Percentiles rank a stretch among this genome's conserved stretches.
Evolutionary conservation across 2,113 vertebrate species (phyloP).

Genomic region (Delphinus delphis): DNA sequence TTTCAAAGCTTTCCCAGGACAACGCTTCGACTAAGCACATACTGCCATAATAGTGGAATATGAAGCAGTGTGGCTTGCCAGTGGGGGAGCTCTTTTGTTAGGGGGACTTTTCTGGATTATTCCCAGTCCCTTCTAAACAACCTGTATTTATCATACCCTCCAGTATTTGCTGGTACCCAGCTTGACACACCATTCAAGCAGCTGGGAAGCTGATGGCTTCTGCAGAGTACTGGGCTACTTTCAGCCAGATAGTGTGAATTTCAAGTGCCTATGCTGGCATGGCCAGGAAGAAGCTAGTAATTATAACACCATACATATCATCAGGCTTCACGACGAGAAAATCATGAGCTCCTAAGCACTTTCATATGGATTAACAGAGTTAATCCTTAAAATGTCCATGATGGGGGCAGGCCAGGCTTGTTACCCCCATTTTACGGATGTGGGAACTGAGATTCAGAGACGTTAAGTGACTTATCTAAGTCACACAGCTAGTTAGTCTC

Average conservation of each 20-base stretch:
- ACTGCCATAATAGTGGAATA: background rate
- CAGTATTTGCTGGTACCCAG: background rate
- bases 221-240: background rate
- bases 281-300: background rate
- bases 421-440: background rate
- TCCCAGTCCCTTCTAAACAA: background rate
- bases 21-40: background rate
- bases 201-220: background rate
- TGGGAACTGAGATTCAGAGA: background rate
- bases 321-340: background rate
- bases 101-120: background rate
- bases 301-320: background rate
- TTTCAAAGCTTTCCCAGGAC: background rate
- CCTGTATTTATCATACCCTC: background rate
- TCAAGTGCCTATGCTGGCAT: background rate
- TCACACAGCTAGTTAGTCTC: background rate
- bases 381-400: background rate
- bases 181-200: background rate
- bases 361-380: background rate
- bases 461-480: background rate
- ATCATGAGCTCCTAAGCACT: background rate
- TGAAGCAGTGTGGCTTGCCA: background rate
- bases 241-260: background rate
- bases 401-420: background rate
- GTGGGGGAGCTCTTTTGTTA: background rate